A percentile compares a stretch with the other conserved stretches of the same genome.
Evolutionary conservation across 2,797 vertebrate genomes (phyloP).

Genomic region (Eleutherodactylus coqui): DNA sequence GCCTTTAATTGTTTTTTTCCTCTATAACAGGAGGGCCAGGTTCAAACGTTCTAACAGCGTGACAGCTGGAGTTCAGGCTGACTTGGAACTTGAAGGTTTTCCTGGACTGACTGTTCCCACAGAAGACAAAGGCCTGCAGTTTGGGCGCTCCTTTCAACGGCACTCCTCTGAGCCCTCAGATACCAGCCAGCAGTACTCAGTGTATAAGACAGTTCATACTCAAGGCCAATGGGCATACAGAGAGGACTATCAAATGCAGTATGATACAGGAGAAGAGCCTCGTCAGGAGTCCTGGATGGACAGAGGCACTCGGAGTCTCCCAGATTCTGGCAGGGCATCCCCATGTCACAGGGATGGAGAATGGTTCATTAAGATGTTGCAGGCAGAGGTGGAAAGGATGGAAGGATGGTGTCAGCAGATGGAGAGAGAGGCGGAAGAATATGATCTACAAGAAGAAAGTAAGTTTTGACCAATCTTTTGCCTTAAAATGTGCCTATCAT

Average conservation of each 20-base stretch:
- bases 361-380: constrained; percentile 95
- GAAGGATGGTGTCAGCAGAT: constrained; percentile 98
- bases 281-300: constrained; percentile 81
- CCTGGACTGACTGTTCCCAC: constrained; percentile 86
- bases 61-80: constrained; percentile 95
- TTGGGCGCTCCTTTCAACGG: constrained; percentile 94
- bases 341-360: constrained; percentile 95
- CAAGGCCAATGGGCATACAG: constrained; percentile 98
- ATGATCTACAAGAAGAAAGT: constrained; percentile 93
- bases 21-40: constrained; percentile 83
- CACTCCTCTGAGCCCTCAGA: constrained; percentile 93
- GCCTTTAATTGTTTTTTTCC: constrained; percentile 1
- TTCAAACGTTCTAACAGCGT: constrained; percentile 99
- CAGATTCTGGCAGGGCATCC: constrained; percentile 91
- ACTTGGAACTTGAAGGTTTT: constrained; percentile 94
- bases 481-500: not conserved
- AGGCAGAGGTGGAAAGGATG: constrained; percentile 96
- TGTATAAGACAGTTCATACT: constrained; percentile 97
- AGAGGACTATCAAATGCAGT: constrained; percentile 89
- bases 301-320: constrained; percentile 93
- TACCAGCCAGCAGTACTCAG: constrained; percentile 88
- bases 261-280: constrained; percentile 80
- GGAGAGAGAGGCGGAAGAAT: constrained; percentile 96
- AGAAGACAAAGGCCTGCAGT: constrained; percentile 96
- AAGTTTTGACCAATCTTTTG: constrained; percentile 65